Conservation (phyloP, 2,888 invertebrate species). For the Glaucopsyche alexis region DNA sequence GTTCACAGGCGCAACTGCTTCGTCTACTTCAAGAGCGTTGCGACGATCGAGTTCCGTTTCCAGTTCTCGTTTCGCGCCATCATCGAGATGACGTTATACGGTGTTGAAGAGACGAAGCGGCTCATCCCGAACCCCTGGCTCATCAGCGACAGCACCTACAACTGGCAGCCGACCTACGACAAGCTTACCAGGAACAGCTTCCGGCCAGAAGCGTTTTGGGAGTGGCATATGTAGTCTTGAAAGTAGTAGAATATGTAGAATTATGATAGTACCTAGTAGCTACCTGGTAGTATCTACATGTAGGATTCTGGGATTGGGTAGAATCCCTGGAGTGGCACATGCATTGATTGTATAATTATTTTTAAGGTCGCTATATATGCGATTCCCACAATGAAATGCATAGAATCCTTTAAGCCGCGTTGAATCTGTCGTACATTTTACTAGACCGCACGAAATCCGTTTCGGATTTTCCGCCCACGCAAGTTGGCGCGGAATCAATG, state of each 20-base stretch:
- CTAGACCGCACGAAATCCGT: neutral
- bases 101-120: conserved; percentile 39
- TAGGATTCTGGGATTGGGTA: no score
- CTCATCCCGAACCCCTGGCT: conserved; percentile 47
- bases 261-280: neutral
- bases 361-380: no score
- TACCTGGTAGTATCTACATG: no score
- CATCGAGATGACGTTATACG: conserved; percentile 52
- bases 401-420: neutral
- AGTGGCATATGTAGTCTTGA: conserved; percentile 35
- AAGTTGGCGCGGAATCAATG: neutral
- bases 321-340: no score
- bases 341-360: no score
- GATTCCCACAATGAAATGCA: no score
- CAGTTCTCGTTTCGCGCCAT: conserved; percentile 53
- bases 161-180: conserved; percentile 40
- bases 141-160: conserved; percentile 43
- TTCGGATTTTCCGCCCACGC: neutral
- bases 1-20: conserved; percentile 54
- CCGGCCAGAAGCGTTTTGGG: conserved; percentile 40
- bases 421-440: neutral
- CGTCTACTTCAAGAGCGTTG: conserved; percentile 55
- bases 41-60: conserved; percentile 56
- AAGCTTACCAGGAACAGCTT: conserved; percentile 35
- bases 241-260: neutral